Base-by-base conservation (phyloP, 2,888 invertebrate genomes). In the Drosophila testacea region DNA sequence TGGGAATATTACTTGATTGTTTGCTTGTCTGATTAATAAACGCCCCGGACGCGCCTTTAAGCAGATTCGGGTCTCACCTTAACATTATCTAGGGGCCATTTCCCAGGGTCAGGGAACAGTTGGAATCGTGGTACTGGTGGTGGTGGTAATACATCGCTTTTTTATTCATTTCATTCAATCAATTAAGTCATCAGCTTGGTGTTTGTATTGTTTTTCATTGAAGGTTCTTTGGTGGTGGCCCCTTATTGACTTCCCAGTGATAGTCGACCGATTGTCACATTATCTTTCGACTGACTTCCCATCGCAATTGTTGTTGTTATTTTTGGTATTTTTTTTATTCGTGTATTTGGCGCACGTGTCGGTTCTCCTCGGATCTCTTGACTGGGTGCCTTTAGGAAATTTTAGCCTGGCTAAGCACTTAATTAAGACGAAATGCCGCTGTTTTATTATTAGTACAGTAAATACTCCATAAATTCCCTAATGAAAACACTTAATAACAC, bases 101-200 rank as follows among this genome's bases (percentile, higher is more conserved):
- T 73, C 75, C 69, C 75, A 79, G 69, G 46, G 61, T 44, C 42
- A 28, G 10, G 42, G 34, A 50, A 28, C 73, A 72, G 60, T 39
- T 72, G 73, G 51, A 42, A 10, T 7, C 6, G 34, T 65, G 62
- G 44, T 77, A 73, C 54, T 65, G 66, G 73, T 32, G 32, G 32
- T 32, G 32, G 32, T 32, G 7, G 2, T 32, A 9, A 7, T 6
- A 32, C 5, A 28, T 13, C 11, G 13, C 73, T 86, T 91, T 91
- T 91, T 91, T 90, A 90, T 84, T 68, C 88, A 85, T 81, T 90
- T 80, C 44, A 87, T 82, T 90, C 83, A 90, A 91, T 88, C 91
- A 91, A 90, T 91, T 90, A 91, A 91, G 91, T 88, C 83, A 81
- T 91, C 83, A 84, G 85, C 41, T 38, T 66, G 69, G 63, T 89